phyloP scores from a whole-genome alignment of 35 echinoderm and acorn worm genomes.

The Eucidaris tribuloides region DNA sequence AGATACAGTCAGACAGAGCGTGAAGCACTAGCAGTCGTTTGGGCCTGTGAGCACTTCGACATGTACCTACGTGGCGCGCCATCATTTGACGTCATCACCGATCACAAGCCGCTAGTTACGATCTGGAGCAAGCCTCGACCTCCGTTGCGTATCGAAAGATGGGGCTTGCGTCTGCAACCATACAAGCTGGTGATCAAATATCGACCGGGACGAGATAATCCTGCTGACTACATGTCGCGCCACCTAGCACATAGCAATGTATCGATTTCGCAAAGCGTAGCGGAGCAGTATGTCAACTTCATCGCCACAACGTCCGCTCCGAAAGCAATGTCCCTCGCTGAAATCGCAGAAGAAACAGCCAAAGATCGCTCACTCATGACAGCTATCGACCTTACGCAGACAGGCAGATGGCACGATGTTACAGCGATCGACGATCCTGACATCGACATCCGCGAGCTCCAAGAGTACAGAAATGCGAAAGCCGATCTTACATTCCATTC shows the following conservation, averaged over 20 bases:
- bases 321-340: slow-evolving; percentile 18
- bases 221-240: slow-evolving; percentile 42
- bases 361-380: background rate
- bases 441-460: background rate
- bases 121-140: slow-evolving; percentile 15
- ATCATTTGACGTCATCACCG: slow-evolving; percentile 24
- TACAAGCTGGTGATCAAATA: background rate
- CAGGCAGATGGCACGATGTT: background rate
- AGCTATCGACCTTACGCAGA: background rate
- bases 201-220: background rate
- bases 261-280: background rate
- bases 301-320: slow-evolving; percentile 11
- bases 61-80: slow-evolving; percentile 32
- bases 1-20: slow-evolving; percentile 50
- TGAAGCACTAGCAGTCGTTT: slow-evolving; percentile 36
- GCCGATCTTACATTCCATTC: background rate
- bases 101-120: slow-evolving; percentile 33
- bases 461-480: background rate
- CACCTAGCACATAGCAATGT: background rate
- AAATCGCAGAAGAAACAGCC: background rate
- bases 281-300: slow-evolving; percentile 50
- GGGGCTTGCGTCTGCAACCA: slow-evolving; percentile 20
- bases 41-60: slow-evolving; percentile 28
- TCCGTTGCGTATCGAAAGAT: slow-evolving; percentile 21
- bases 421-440: background rate